These are phyloP conservation scores for Syndactyla subalaris DNA, from an alignment of 2,797 vertebrate species.

Conservation along the genomic window DNA sequence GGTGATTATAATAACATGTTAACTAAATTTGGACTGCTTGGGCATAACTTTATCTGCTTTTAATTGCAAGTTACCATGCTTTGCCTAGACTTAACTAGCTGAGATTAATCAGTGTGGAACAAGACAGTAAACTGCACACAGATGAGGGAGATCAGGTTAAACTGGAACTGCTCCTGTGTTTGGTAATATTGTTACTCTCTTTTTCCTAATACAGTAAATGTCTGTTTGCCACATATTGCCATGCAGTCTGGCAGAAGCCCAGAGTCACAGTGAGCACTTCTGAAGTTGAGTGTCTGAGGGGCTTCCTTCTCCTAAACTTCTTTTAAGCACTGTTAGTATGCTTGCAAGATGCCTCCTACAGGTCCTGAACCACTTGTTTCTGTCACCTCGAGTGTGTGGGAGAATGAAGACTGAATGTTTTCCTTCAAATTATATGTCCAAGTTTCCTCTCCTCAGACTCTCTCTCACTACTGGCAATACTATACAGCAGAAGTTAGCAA, in stretches of 20 bases:
- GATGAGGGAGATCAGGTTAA: not conserved
- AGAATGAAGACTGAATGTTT: not conserved
- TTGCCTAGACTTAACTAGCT: conserved; percentile 2
- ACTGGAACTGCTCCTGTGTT: not conserved
- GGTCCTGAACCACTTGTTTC: not conserved
- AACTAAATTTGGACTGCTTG: conserved; percentile 3
- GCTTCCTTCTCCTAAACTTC: not conserved
- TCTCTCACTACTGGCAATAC: not conserved
- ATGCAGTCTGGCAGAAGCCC: not conserved
- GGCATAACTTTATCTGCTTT: not conserved
- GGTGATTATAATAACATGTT: not conserved
- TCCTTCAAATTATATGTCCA: not conserved
- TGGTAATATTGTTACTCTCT: not conserved
- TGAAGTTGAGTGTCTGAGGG: not conserved
- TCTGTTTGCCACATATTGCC: not conserved
- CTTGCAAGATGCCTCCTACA: not conserved
- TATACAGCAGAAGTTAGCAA: not conserved
- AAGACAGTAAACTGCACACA: not conserved
- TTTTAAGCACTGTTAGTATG: fast-evolving
- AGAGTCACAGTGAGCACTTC: not conserved
- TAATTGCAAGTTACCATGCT: conserved; percentile 17
- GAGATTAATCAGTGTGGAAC: not conserved
- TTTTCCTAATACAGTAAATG: not conserved
- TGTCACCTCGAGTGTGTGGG: not conserved
- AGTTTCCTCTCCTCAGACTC: not conserved